Conservation (phyloP, 1,140 invertebrate genomes). For the Drosophila parvula region DNA sequence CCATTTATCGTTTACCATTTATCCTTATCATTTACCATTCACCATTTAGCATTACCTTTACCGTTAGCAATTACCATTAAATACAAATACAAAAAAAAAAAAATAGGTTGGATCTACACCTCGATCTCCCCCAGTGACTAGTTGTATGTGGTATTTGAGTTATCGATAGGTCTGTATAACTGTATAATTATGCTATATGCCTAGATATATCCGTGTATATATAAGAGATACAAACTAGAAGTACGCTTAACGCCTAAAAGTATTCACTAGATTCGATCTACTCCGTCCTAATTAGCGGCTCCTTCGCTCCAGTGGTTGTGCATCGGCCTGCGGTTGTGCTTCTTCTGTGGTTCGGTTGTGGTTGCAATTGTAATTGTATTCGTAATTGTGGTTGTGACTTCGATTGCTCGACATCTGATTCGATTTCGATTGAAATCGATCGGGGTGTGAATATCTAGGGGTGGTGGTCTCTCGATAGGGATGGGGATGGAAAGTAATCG, state of each 20-base stretch:
- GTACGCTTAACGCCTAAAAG: conserved; percentile 53
- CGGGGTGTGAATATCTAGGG: conserved; percentile 32
- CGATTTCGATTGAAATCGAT: conserved; percentile 8
- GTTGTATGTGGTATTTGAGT: conserved; percentile 42
- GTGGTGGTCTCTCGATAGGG: conserved; percentile 44
- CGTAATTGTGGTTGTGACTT: conserved; percentile 40
- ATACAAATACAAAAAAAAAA: conserved; percentile 49
- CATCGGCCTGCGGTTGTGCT: conserved; percentile 41
- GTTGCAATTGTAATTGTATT: conserved; percentile 48
- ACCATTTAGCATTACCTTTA: conserved; percentile 14
- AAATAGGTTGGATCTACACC: conserved; percentile 44
- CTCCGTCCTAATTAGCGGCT: conserved; percentile 17
- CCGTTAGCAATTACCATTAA: conserved; percentile 29
- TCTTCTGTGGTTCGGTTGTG: conserved; percentile 38
- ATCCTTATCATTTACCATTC: background rate
- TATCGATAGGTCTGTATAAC: conserved; percentile 47
- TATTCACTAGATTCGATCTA: conserved; percentile 46
- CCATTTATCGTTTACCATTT: conserved; percentile 5
- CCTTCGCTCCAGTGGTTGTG: conserved; percentile 49
- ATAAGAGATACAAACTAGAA: conserved; percentile 55
- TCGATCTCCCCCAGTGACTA: conserved; percentile 39
- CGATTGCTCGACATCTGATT: conserved; percentile 6
- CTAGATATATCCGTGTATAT: conserved; percentile 55
- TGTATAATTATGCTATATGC: conserved; percentile 68
- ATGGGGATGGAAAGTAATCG: conserved; percentile 53